Evolutionary conservation across 1,140 invertebrate species (phyloP), one percentile per base, ranked within the genome.

Genomic region (Drosophila lowei): DNA sequence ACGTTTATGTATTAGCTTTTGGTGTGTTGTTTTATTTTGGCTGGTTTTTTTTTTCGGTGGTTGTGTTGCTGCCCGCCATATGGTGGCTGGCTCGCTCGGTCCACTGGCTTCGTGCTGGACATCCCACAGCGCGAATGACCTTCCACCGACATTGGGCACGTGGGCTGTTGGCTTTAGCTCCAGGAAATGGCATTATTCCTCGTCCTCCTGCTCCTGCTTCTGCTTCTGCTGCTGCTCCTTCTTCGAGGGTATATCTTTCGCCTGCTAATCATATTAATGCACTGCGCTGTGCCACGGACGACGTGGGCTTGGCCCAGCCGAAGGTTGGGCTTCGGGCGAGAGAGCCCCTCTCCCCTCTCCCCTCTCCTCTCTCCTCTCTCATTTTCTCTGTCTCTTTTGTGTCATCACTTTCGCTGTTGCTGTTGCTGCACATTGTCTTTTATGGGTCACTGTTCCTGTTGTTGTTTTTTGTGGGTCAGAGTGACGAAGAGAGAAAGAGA

Each of bases 201-300:
- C 6, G 42, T 55, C 52, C 61, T 44, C 16, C 38, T 25, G 25
- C 23, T 15, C 16, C 54, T 13, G 34, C 34, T 23, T 9, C 18
- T 9, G 11, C 11, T 50, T 9, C 18, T 9, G 11, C 11, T 50
- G 21, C 13, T 34, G 21, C 53, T 25, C 49, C 5, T 44, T 48
- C 28, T 38, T 18, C 11, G 4, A 18, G 9, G 18, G 44, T 16
- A 46, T 68, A 49, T 57, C 76, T 76, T 58, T 38, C 11, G 34
- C 18, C 83, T 78, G 81, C 83, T 86, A 85, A 85, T 85, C 81
- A 85, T 81, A 85, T 85, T 85, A 85, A 86, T 86, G 81, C 81
- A 85, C 70, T 77, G 64, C 57, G 65, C 62, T 72, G 49, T 56
- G 56, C 56, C 8, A 30, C 2, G 7, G 4, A 13, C 34, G 34